These are phyloP conservation scores for Cyrtonyx montezumae DNA, from an alignment of 2,113 vertebrate species.

Conservation along the genomic window DNA sequence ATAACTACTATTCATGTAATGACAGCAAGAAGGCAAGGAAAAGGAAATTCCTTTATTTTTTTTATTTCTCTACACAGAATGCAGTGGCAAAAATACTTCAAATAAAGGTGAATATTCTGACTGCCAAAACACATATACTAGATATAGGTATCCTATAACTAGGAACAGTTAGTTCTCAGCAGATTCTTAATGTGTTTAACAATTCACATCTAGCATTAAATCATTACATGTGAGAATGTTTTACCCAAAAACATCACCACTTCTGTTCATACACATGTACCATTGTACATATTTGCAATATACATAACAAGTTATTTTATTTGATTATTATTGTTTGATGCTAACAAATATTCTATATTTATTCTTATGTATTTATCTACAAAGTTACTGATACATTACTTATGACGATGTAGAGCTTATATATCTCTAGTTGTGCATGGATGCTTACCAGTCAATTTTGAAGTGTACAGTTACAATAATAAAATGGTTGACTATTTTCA, in stretches of 20 bases:
- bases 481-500: neutral
- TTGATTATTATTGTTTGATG: neutral
- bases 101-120: conserved; percentile 34
- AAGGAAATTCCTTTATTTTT: neutral
- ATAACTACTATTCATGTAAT: neutral
- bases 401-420: neutral
- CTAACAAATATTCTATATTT: neutral
- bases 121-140: neutral
- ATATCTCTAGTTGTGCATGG: neutral
- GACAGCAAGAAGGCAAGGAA: neutral
- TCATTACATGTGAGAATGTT: neutral
- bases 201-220: neutral
- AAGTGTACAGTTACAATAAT: neutral
- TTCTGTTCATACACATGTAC: neutral
- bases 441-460: neutral
- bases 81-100: neutral
- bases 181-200: neutral
- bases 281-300: neutral
- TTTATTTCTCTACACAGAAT: neutral
- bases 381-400: neutral
- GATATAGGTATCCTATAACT: neutral
- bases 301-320: neutral
- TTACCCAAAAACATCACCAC: neutral
- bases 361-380: neutral
- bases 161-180: neutral